These are phyloP conservation scores for Drosophila orosa DNA, from an alignment of 1,140 invertebrate species.

Conservation along the genomic window DNA sequence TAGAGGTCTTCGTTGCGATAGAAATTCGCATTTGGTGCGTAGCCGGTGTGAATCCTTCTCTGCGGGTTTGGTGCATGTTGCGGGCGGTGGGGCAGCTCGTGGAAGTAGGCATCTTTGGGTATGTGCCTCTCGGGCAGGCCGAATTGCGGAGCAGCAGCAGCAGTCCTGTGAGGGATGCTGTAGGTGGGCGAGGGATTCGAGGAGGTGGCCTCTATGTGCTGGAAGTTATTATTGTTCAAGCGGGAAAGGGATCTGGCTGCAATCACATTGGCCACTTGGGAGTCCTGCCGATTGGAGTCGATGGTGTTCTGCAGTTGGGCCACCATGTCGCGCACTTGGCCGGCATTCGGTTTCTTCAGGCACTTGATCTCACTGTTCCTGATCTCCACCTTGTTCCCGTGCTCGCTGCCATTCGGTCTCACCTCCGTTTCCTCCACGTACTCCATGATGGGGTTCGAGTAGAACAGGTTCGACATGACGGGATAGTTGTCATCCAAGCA, in stretches of 20 bases:
- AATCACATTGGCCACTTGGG: constrained; percentile 45
- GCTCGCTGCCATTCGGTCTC: constrained; percentile 36
- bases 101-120: constrained; percentile 87
- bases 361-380: constrained; percentile 77
- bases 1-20: constrained; percentile 37
- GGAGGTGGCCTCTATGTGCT: constrained; percentile 17
- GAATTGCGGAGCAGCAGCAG: constrained; percentile 16
- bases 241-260: constrained; percentile 81
- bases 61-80: constrained; percentile 16
- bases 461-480: constrained; percentile 33
- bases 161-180: constrained; percentile 34
- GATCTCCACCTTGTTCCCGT: constrained; percentile 64
- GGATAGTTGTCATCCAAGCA: constrained; percentile 54
- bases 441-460: constrained; percentile 53
- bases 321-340: constrained; percentile 68
- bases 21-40: constrained; percentile 36
- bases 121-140: constrained; percentile 67
- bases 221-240: constrained; percentile 31
- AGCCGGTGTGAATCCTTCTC: constrained; percentile 38
- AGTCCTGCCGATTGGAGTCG: constrained; percentile 42
- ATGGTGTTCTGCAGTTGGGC: constrained; percentile 85
- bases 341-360: constrained; percentile 76
- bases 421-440: constrained; percentile 38
- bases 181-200: constrained; percentile 52
- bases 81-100: constrained; percentile 85